A percentile compares a stretch with the other conserved stretches of the same genome.
These are phyloP conservation scores for Okapia johnstoni DNA, from an alignment of 2,113 vertebrate species.

Conservation along the genomic window DNA sequence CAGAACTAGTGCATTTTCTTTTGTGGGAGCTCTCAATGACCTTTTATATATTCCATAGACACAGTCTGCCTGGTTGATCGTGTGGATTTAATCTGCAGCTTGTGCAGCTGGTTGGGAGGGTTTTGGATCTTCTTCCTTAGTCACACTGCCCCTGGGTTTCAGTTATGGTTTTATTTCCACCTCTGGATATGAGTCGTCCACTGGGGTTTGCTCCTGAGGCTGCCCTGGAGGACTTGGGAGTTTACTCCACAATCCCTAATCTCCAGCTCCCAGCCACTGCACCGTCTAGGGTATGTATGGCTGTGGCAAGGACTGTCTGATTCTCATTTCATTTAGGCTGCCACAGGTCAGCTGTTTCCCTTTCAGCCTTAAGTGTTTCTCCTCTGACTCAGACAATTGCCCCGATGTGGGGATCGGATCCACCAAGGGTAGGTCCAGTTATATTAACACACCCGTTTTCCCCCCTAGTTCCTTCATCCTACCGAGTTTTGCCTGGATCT, in stretches of 20 bases:
- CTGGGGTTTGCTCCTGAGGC: neutral
- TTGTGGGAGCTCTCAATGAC: neutral
- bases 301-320: neutral
- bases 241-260: neutral
- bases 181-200: neutral
- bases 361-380: neutral
- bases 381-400: neutral
- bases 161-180: neutral
- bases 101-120: neutral
- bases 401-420: neutral
- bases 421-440: neutral
- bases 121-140: neutral
- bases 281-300: neutral
- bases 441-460: rapidly evolving
- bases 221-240: neutral
- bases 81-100: neutral
- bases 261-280: neutral
- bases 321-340: neutral
- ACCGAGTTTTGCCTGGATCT: neutral
- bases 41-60: neutral
- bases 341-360: neutral
- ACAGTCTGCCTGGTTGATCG: neutral
- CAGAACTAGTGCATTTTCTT: neutral
- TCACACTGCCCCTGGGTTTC: neutral
- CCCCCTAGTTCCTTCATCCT: neutral